Evolutionary conservation across 2,888 invertebrate species (phyloP).

Genomic region (Laothoe populi): DNA sequence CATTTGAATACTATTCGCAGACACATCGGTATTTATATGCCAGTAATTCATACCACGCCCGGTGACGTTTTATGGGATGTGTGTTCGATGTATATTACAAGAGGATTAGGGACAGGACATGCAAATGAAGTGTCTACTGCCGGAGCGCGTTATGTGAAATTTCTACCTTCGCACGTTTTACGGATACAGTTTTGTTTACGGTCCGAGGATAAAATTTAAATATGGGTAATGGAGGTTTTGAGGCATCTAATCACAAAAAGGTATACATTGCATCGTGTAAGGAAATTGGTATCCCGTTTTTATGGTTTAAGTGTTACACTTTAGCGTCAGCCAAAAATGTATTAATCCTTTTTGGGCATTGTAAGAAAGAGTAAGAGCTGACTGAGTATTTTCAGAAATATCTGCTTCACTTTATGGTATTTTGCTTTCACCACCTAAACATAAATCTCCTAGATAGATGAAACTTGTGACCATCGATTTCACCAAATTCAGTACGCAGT

Average conservation of each 20-base stretch:
- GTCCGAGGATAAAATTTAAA: constrained; percentile 36
- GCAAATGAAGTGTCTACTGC: constrained; percentile 60
- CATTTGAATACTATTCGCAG: constrained; percentile 77
- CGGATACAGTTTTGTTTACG: constrained; percentile 35
- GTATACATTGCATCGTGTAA: constrained; percentile 20
- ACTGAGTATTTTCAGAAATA: no score
- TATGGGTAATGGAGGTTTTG: constrained; percentile 32
- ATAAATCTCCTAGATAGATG: no score
- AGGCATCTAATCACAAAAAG: constrained; percentile 20
- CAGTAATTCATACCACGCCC: constrained; percentile 71
- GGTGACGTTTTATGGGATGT: constrained; percentile 75
- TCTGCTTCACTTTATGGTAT: no score
- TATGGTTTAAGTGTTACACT: constrained; percentile 1
- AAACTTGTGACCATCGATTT: no score
- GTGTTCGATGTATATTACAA: constrained; percentile 62
- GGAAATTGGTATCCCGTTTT: constrained; percentile 1
- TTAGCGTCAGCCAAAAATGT: not conserved
- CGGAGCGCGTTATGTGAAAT: constrained; percentile 46
- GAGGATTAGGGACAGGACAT: constrained; percentile 57
- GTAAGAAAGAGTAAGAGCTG: no score
- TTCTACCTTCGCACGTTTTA: constrained; percentile 29
- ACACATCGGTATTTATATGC: constrained; percentile 75
- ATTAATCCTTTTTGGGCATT: not conserved
- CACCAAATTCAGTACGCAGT: no score
- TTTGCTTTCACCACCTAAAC: no score